A percentile compares a stretch with the other conserved stretches of the same genome.
phyloP scores from a whole-genome alignment of 1,140 invertebrate species.

The Anadara kagoshimensis region DNA sequence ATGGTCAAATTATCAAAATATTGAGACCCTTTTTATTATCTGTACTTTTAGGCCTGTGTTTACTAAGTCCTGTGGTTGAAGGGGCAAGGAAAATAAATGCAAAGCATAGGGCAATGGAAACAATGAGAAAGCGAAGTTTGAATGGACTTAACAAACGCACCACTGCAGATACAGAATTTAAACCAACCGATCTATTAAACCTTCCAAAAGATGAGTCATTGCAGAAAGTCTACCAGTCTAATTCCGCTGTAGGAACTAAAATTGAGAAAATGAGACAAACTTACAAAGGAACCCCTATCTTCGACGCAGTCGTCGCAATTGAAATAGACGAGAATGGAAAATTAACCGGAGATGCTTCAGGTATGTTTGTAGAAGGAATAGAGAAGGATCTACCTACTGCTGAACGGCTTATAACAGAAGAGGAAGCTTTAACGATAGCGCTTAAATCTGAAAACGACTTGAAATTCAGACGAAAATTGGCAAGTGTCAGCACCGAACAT shows the following conservation, averaged over 20 bases:
- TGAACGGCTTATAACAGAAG: not conserved
- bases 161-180: too few relatives aligned
- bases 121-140: too few relatives aligned
- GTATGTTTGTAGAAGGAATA: slow-evolving; percentile 19
- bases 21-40: too few relatives aligned
- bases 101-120: too few relatives aligned
- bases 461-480: not conserved
- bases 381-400: slow-evolving; percentile 13
- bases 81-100: too few relatives aligned
- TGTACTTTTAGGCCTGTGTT: too few relatives aligned
- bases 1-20: too few relatives aligned
- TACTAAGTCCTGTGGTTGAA: too few relatives aligned
- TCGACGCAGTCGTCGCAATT: slow-evolving; percentile 18
- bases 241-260: slow-evolving; percentile 24
- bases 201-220: too few relatives aligned
- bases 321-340: slow-evolving; percentile 21
- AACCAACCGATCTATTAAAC: too few relatives aligned
- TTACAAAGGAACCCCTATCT: slow-evolving; percentile 37
- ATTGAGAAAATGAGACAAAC: slow-evolving; percentile 35
- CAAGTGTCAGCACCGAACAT: not conserved
- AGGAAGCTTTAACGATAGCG: slow-evolving; percentile 6
- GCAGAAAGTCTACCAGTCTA: too few relatives aligned
- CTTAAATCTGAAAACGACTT: not conserved
- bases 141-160: too few relatives aligned
- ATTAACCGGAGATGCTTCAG: slow-evolving; percentile 33